Evolutionary conservation across 2,113 vertebrate genomes (phyloP).

Genomic region (Xiphophorus hellerii): DNA sequence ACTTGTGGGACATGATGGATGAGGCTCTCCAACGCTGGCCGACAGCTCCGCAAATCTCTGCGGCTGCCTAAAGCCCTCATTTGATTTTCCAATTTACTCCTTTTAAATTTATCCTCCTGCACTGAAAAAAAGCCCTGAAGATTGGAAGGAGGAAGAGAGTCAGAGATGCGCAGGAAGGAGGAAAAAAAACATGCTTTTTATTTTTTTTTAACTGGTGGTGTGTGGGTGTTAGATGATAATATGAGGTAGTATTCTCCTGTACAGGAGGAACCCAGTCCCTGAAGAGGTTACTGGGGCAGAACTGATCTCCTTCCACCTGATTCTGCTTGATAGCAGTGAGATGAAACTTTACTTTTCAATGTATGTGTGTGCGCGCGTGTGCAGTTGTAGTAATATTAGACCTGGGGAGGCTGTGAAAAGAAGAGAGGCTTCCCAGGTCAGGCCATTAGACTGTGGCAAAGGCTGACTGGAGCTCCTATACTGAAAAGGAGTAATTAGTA

Average conservation of each 20-base stretch:
- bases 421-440: constrained; percentile 83
- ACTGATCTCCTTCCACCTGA: constrained; percentile 98
- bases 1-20: constrained; percentile 99
- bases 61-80: constrained; percentile 99
- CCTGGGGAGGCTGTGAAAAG: constrained; percentile 62
- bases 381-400: constrained; percentile 58
- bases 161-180: constrained; percentile 7
- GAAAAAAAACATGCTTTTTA: constrained; percentile 40
- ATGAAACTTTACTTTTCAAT: constrained; percentile 63
- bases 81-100: constrained; percentile 99
- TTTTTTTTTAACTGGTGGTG: constrained; percentile 67
- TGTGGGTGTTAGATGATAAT: constrained; percentile 69
- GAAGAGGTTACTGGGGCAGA: constrained; percentile 99
- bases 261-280: constrained; percentile 89
- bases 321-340: constrained; percentile 86
- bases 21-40: constrained; percentile 96
- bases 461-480: constrained; percentile 90
- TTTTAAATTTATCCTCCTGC: constrained; percentile 99
- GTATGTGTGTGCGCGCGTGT: constrained; percentile 49
- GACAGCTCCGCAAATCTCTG: constrained; percentile 99
- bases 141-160: constrained; percentile 37
- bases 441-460: constrained; percentile 91
- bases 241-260: constrained; percentile 65
- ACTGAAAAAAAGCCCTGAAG: constrained; percentile 76
- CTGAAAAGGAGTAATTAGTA: constrained; percentile 98